These are phyloP conservation scores for Lerema accius DNA, from an alignment of 1,140 invertebrate genomes.

Conservation along the genomic window DNA sequence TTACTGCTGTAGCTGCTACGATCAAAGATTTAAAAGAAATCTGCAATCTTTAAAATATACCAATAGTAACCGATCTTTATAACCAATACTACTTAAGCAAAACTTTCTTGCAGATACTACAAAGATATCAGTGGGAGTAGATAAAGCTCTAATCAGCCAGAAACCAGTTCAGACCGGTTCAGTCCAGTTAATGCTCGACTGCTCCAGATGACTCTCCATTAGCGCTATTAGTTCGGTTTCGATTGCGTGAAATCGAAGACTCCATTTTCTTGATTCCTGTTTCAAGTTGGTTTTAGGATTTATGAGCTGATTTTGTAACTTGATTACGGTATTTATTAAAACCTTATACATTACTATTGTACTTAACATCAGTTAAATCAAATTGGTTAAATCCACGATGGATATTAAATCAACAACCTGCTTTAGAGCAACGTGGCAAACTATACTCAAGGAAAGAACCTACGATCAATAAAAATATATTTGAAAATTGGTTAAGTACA, in stretches of 20 bases:
- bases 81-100: no score
- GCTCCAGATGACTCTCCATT: constrained; percentile 21
- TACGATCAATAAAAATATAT: no score
- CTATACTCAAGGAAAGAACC: no score
- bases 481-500: no score
- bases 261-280: constrained; percentile 5
- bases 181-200: constrained; percentile 12
- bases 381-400: no score
- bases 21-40: no score
- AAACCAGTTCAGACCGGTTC: constrained; percentile 4
- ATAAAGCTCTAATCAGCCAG: constrained; percentile 13
- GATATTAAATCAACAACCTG: no score
- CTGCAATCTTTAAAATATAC: no score
- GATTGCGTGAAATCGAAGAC: constrained; percentile 10
- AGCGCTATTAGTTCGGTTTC: constrained; percentile 23
- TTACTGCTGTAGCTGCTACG: no score
- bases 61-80: no score
- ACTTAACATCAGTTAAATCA: no score
- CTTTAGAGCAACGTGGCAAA: no score
- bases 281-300: constrained; percentile 10
- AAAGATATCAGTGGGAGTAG: constrained; percentile 2
- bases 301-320: background rate
- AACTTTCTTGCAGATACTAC: background rate
- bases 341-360: background rate
- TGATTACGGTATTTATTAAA: background rate